Evolutionary conservation across 64 coral and sea anemone genomes (phyloP), one percentile per base, ranked within the genome.

Genomic region (Porites lutea): DNA sequence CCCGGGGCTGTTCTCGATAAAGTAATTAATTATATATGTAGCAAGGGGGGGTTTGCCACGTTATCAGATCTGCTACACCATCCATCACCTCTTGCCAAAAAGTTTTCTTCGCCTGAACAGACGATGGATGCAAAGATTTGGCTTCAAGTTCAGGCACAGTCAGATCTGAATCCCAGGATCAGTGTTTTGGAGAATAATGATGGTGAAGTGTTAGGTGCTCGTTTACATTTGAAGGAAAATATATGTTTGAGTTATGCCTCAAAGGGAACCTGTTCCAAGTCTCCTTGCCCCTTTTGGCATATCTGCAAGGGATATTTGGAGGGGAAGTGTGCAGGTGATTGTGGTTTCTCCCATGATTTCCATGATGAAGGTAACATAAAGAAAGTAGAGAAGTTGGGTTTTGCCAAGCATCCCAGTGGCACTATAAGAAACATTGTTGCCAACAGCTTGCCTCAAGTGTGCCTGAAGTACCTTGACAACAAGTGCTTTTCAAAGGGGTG

Each of bases 281-380:
- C 71, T n/a, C 18, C 0, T 52, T 93, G 91, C 21, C 20, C n/a
- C 0, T 85, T 70, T 62, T 93, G 82, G 46, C 91, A 93, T 65
- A 14, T 93, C 11, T 93, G 91, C 72, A 86, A 87, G 70, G 62
- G 74, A 45, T 93, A 78, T 58, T 49, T 93, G 22, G 82, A 93
- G 27, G 82, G 59, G 18, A 64, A 23, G 14, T 93, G 91, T 23
- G 7, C 54, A 9, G 52, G 18, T 20, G 6, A 16, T 65, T 93
- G 91, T 87, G 58, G 59, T 55, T 20, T 74, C 15, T 93, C 91
- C 44, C 91, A 93, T 68, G 82, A 93, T 63, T 60, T 93, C 11
- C 59, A 69, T 43, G 91, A 93, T 70, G 76, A 93, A 22, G 72
- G 74, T 16, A 93, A 93, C 65, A n/a, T 78, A 21, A 76, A 93